Conservation (phyloP, 1,140 invertebrate species). For the Saccostrea glomerata region DNA sequence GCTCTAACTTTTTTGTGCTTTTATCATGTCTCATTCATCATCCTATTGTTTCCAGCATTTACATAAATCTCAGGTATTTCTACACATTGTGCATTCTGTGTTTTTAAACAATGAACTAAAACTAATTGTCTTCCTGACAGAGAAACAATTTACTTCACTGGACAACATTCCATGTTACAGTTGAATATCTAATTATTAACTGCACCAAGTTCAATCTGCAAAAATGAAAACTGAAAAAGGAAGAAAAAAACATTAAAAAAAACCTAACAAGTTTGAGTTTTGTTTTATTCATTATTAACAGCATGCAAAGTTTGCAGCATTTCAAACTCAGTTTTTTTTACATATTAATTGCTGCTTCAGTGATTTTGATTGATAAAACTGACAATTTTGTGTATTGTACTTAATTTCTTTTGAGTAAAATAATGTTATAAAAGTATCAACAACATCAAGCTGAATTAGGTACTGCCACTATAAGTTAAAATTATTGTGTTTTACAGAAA, state of each 20-base stretch:
- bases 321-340: neutral
- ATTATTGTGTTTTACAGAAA: neutral
- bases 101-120: neutral
- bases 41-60: constrained; percentile 26
- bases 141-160: too few species aligned
- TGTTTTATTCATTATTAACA: neutral
- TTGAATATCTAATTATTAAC: too few species aligned
- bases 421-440: too few species aligned
- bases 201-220: too few species aligned
- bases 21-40: neutral
- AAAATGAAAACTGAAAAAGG: too few species aligned
- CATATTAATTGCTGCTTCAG: neutral
- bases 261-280: neutral
- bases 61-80: constrained; percentile 25
- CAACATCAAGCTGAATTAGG: neutral
- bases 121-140: too few species aligned
- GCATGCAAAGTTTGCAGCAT: neutral
- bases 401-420: too few species aligned
- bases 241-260: neutral
- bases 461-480: neutral
- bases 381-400: too few species aligned
- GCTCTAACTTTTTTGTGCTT: constrained; percentile 3
- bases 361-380: neutral
- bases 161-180: too few species aligned
- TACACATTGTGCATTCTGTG: neutral